Conservation (phyloP, 2,888 invertebrate genomes). For the Elysia crispata region DNA sequence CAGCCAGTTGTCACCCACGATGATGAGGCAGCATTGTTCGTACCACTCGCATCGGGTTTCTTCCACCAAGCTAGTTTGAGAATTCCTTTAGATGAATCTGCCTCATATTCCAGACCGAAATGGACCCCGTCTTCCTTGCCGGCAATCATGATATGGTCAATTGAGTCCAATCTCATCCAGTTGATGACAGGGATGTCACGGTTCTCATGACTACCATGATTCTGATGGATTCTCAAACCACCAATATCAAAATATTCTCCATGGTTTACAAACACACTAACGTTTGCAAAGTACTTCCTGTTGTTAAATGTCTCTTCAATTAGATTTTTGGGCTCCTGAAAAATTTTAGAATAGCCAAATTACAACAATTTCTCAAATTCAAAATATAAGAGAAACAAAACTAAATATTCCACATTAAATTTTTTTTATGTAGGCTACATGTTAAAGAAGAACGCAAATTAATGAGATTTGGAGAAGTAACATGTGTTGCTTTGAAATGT, state of each 20-base stretch:
- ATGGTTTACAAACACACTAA: conserved; percentile 55
- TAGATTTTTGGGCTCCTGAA: conserved; percentile 57
- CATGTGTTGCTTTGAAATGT: no score
- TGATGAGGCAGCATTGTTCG: not conserved
- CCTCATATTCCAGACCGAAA: conserved; percentile 31
- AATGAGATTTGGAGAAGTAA: no score
- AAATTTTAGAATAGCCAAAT: not conserved
- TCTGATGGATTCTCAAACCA: conserved; percentile 3
- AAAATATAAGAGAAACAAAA: no score
- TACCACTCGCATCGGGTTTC: not conserved
- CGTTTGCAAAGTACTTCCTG: conserved; percentile 61
- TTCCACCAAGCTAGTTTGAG: conserved; percentile 36
- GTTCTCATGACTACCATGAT: no score
- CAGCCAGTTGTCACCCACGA: conserved; percentile 54
- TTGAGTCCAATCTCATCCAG: conserved; percentile 57
- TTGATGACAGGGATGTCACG: no score
- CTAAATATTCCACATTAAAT: no score
- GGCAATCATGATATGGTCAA: conserved; percentile 39
- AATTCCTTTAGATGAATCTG: not conserved
- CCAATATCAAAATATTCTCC: conserved; percentile 51
- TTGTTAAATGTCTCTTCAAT: conserved; percentile 63
- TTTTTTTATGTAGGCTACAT: no score
- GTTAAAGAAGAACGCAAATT: no score
- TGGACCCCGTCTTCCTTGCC: not conserved
- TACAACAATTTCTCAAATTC: conserved; percentile 27